A percentile compares a stretch with the other conserved stretches of the same genome.
These are phyloP conservation scores for Mormyrops boulengeri DNA, from an alignment of 2,797 vertebrate species.

Conservation along the genomic window DNA sequence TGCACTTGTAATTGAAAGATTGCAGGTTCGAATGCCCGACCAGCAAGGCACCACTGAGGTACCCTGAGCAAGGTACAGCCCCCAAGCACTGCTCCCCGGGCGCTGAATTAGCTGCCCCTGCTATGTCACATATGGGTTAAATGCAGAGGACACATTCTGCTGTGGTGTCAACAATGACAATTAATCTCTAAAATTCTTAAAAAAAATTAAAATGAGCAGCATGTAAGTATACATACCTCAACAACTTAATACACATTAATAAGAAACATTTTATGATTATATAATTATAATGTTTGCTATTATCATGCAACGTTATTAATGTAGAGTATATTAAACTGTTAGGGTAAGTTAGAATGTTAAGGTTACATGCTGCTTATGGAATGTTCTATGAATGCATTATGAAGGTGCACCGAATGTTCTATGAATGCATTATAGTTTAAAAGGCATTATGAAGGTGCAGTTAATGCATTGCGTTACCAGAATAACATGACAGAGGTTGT, in stretches of 20 bases:
- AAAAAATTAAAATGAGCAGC: background rate
- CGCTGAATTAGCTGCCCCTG: too few species aligned
- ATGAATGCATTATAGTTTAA: background rate
- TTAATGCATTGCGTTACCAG: background rate
- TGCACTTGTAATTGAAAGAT: too few species aligned
- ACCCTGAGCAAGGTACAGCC: too few species aligned
- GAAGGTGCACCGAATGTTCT: background rate
- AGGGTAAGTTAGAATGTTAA: background rate
- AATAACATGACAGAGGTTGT: background rate
- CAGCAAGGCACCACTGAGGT: too few species aligned
- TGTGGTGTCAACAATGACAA: too few species aligned
- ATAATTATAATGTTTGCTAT: background rate
- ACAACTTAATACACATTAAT: background rate
- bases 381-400: background rate
- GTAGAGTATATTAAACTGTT: background rate
- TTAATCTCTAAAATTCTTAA: too few species aligned
- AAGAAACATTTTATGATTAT: too few species aligned
- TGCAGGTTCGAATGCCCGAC: too few species aligned
- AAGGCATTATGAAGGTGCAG: background rate
- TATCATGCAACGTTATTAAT: background rate
- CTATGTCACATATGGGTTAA: too few species aligned
- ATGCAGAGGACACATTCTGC: too few species aligned
- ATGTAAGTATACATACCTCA: background rate
- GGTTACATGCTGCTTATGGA: background rate
- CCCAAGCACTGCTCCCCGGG: too few species aligned